Percentiles rank a stretch among this genome's conserved stretches.
Conservation (phyloP, 1,140 invertebrate genomes). For the Drosophila sp. region DNA sequence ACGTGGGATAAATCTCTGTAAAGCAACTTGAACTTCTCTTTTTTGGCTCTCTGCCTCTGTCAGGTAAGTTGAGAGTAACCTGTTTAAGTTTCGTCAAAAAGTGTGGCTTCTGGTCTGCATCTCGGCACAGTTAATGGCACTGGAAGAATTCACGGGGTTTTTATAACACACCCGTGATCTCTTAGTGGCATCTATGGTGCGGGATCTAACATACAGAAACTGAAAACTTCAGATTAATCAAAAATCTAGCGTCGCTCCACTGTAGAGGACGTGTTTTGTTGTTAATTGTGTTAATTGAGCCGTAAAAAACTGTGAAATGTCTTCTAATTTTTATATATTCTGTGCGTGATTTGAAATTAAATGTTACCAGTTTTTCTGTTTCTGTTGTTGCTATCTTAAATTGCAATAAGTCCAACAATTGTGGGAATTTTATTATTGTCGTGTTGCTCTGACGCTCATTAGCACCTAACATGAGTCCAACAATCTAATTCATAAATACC, state of each 20-base stretch:
- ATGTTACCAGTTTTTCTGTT: slow-evolving; percentile 26
- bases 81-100: slow-evolving; percentile 19
- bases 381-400: slow-evolving; percentile 44
- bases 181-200: slow-evolving; percentile 86
- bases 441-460: slow-evolving; percentile 51
- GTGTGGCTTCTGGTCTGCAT: slow-evolving; percentile 39
- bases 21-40: slow-evolving; percentile 12
- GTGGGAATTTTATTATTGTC: slow-evolving; percentile 62
- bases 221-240: slow-evolving; percentile 8
- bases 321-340: slow-evolving; percentile 10
- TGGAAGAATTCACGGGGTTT: slow-evolving; percentile 85
- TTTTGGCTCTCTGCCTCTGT: not conserved
- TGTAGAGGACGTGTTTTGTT: slow-evolving; percentile 1
- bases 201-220: slow-evolving; percentile 59
- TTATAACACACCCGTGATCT: slow-evolving; percentile 85
- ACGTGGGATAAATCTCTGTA: slow-evolving; percentile 24
- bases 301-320: slow-evolving; percentile 37
- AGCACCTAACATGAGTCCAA: slow-evolving; percentile 45
- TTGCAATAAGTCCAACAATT: slow-evolving; percentile 60
- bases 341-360: slow-evolving; percentile 31
- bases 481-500: slow-evolving; percentile 70
- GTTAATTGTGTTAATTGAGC: slow-evolving; percentile 52
- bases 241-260: not conserved
- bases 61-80: not conserved
- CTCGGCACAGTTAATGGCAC: slow-evolving; percentile 85